Evolutionary conservation across 1,140 invertebrate genomes (phyloP), one percentile per base, ranked within the genome.

Genomic region (Nasonia longicornis): DNA sequence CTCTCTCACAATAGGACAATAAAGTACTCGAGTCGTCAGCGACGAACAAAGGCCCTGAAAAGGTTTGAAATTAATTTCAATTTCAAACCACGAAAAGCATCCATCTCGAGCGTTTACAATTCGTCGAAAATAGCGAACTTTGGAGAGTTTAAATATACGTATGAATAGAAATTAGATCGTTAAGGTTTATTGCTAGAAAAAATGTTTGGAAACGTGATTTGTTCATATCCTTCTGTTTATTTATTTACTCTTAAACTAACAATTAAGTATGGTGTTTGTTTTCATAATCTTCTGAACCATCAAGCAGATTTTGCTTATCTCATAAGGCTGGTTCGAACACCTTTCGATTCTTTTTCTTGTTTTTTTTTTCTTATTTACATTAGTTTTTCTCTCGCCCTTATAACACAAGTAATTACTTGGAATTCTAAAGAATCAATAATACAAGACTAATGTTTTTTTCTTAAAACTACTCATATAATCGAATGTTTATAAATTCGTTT

Each of bases 321-420:
- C 52, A 0, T 58, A 58, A 58, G 52, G 16, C 16, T 58, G 16
- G 16, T 58, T 58, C 16, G 48, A 52, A 20, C 14, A 52, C 16
- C 48, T 52, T 52, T 20, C 12, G 48, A 52, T 52, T 52, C 48
- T 52, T 52, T 52, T 52, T 52, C 16, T 58, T 58, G 14, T n/a
- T 58, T 81, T 85, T 22, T 83, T 26, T 83, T 81, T 78, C 31
- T 72, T 77, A 84, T 58, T 58, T 58, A 58, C 52, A 58, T 58
- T 58, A 58, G 20, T n/a, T 58, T 58, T n/a, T 58, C 16, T 58
- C 52, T 58, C 52, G 52, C 52, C 52, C 52, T n/a, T 20, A 58
- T 58, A 6, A 20, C 52, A 52, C 52, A 20, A 58, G 6, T 58
- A n/a, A 58, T n/a, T 58, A 0, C 16, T 52, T 58, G 16, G 3